These are phyloP conservation scores for Lamellibrachia columna DNA, from an alignment of 2,888 invertebrate species.

Conservation along the genomic window DNA sequence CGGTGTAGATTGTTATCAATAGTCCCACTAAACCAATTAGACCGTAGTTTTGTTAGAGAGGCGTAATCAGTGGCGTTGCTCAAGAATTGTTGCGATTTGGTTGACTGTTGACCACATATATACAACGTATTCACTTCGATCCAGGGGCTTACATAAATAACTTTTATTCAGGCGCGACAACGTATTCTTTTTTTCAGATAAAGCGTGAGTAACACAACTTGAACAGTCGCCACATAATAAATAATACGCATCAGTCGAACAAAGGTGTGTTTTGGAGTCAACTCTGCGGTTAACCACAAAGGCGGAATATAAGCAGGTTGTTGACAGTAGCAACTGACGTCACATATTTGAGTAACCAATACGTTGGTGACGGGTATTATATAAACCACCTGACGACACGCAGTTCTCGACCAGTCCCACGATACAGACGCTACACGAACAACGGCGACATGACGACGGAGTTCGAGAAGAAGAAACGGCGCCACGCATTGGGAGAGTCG, in stretches of 20 bases:
- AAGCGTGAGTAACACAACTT: background rate
- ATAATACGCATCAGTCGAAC: background rate
- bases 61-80: background rate
- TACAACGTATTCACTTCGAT: background rate
- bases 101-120: background rate
- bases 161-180: background rate
- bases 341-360: background rate
- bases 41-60: background rate
- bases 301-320: background rate
- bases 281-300: slow-evolving; percentile 3
- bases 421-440: background rate
- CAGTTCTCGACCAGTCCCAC: background rate
- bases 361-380: background rate
- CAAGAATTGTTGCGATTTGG: background rate
- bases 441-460: slow-evolving; percentile 27
- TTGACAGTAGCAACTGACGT: background rate
- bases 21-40: background rate
- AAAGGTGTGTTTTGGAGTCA: background rate
- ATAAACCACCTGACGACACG: background rate
- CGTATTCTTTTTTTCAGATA: background rate
- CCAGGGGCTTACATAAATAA: background rate
- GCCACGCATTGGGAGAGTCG: slow-evolving; percentile 49
- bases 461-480: slow-evolving; percentile 40
- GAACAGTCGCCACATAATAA: background rate
- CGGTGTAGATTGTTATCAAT: background rate